phyloP scores from a whole-genome alignment of 2,888 invertebrate species.

The Cremastinae sp. region DNA sequence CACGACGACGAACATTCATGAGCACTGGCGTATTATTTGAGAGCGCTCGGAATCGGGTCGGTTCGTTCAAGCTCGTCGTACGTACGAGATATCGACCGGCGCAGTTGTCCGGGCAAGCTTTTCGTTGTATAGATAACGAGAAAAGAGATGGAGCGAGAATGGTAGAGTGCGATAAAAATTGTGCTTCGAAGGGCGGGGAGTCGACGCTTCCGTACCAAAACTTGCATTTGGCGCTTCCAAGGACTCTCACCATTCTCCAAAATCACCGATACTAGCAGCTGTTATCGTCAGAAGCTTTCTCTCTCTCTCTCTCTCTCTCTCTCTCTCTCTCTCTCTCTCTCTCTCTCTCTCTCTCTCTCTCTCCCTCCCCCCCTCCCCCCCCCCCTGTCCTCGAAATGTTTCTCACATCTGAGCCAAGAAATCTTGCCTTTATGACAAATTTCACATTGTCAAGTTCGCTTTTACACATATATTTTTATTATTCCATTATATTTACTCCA shows the following conservation, averaged over 20 bases:
- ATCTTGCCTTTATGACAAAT: conserved; percentile 13
- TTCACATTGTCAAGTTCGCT: neutral
- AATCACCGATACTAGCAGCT: conserved; percentile 17
- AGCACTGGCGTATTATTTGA: conserved; percentile 64
- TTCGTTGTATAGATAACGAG: conserved; percentile 52
- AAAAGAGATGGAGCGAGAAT: conserved; percentile 44
- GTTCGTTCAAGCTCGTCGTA: conserved; percentile 65
- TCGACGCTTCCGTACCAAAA: conserved; percentile 59
- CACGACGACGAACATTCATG: conserved; percentile 57
- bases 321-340: neutral
- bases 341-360: neutral
- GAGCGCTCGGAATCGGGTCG: conserved; percentile 66
- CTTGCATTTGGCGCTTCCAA: conserved; percentile 38
- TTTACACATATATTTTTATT: too few species aligned
- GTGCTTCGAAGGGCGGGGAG: conserved; percentile 57
- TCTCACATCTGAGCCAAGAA: conserved; percentile 29
- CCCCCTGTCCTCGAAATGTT: too few species aligned
- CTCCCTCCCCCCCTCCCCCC: too few species aligned
- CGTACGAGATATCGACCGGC: conserved; percentile 63
- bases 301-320: neutral
- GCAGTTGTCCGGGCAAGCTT: conserved; percentile 61
- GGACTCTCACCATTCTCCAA: conserved; percentile 28
- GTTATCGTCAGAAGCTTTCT: conserved; percentile 11
- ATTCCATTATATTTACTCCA: too few species aligned
- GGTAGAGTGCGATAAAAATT: conserved; percentile 59